These are phyloP conservation scores for Perognathus longimembris DNA, from an alignment of 2,113 vertebrate species.

Conservation along the genomic window DNA sequence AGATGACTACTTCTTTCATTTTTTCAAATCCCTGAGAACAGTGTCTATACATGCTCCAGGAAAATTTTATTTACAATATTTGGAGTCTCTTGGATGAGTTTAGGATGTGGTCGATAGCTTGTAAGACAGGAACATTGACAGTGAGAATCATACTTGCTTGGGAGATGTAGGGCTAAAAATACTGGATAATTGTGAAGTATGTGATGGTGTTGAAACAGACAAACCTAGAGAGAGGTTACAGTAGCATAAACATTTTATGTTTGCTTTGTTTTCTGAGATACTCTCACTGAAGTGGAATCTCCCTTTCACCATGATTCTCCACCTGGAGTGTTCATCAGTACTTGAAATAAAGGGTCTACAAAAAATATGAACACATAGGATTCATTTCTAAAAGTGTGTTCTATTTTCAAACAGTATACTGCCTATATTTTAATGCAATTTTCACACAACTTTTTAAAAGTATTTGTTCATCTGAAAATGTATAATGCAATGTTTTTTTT, in stretches of 20 bases:
- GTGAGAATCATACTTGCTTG: not conserved
- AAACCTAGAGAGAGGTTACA: not conserved
- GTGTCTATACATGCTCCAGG: not conserved
- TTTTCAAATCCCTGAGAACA: slow-evolving; percentile 26
- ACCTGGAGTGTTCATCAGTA: not conserved
- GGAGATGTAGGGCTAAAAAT: not conserved
- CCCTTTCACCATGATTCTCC: not conserved
- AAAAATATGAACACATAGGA: not conserved
- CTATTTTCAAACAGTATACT: not conserved
- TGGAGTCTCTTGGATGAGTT: not conserved
- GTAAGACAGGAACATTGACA: not conserved
- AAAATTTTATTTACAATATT: not conserved
- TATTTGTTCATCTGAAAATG: not conserved
- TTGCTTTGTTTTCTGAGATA: not conserved
- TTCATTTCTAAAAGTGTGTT: not conserved
- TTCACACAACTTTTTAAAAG: not conserved
- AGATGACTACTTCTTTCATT: not conserved
- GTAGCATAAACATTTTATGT: not conserved
- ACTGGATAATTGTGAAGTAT: not conserved
- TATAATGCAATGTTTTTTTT: not conserved
- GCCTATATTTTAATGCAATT: not conserved
- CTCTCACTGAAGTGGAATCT: not conserved
- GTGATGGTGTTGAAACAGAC: not conserved
- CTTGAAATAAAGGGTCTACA: not conserved
- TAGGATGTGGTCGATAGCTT: not conserved